A percentile compares a stretch with the other conserved stretches of the same genome.
These are phyloP conservation scores for Daktulosphaira vitifoliae DNA, from an alignment of 1,140 invertebrate genomes.

Conservation along the genomic window DNA sequence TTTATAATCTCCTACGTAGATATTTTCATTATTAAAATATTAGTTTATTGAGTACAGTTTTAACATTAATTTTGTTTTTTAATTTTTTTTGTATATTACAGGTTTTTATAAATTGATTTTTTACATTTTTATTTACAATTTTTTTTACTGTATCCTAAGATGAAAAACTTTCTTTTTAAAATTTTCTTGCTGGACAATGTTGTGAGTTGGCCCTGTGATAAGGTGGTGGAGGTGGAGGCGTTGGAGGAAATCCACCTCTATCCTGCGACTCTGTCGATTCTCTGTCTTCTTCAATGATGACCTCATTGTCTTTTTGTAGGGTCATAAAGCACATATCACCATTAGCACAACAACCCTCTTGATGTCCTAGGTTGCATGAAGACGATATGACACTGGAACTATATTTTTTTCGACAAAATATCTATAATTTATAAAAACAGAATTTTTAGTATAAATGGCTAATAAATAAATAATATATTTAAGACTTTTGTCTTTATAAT, in stretches of 20 bases:
- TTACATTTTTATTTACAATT: too few relatives aligned
- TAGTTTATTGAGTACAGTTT: too few relatives aligned
- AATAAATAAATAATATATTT: too few relatives aligned
- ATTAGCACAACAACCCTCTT: constrained; percentile 20
- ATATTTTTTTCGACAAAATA: constrained; percentile 23
- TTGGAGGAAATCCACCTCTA: constrained; percentile 20
- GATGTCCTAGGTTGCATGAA: constrained; percentile 9
- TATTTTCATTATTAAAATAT: too few relatives aligned
- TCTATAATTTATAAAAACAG: background rate
- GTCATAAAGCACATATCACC: constrained; percentile 18
- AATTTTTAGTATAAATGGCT: too few relatives aligned
- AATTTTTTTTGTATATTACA: too few relatives aligned
- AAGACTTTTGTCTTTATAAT: constrained; percentile 65
- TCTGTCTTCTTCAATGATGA: constrained; percentile 11
- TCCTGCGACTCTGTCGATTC: constrained; percentile 15
- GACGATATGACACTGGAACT: background rate
- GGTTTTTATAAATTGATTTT: too few relatives aligned
- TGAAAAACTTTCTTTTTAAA: constrained; percentile 6
- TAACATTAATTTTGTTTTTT: too few relatives aligned
- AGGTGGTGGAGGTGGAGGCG: constrained; percentile 4
- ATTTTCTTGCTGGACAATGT: constrained; percentile 5
- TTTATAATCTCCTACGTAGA: too few relatives aligned
- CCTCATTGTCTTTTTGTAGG: constrained; percentile 18
- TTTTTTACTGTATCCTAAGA: too few relatives aligned
- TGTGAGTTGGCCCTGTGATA: constrained; percentile 5